Conservation (phyloP, 1,140 invertebrate genomes). For the Hyposmocoma kahamanoa region DNA sequence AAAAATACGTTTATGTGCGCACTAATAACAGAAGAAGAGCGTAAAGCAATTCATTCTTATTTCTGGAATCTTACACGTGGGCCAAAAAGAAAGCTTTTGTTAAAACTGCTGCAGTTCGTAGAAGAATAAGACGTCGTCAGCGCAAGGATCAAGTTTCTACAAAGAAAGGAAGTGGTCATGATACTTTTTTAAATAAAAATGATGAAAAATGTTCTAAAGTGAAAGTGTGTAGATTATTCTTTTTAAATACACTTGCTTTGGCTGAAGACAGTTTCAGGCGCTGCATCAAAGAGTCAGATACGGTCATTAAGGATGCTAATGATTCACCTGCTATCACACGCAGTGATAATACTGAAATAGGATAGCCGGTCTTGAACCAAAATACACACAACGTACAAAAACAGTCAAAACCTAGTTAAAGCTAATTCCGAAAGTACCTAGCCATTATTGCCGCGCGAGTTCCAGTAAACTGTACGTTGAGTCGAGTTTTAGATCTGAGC, state of each 20-base stretch:
- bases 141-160: background rate
- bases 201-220: background rate
- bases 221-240: background rate
- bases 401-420: background rate
- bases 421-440: background rate
- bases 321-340: background rate
- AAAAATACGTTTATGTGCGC: background rate
- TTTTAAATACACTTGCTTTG: background rate
- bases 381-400: background rate
- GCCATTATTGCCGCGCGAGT: background rate
- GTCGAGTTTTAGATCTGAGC: constrained; percentile 1
- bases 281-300: background rate
- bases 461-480: constrained; percentile 2
- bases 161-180: background rate
- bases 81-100: background rate
- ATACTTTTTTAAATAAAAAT: background rate
- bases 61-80: background rate
- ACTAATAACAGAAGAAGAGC: background rate
- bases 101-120: background rate
- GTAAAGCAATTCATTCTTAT: background rate
- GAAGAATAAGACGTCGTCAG: constrained; percentile 1
- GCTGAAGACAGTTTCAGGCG: constrained; percentile 1
- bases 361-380: background rate
- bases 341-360: too few relatives aligned
- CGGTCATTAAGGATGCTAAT: background rate